These are phyloP conservation scores for Athalia cordata DNA, from an alignment of 2,888 invertebrate species.

Conservation along the genomic window DNA sequence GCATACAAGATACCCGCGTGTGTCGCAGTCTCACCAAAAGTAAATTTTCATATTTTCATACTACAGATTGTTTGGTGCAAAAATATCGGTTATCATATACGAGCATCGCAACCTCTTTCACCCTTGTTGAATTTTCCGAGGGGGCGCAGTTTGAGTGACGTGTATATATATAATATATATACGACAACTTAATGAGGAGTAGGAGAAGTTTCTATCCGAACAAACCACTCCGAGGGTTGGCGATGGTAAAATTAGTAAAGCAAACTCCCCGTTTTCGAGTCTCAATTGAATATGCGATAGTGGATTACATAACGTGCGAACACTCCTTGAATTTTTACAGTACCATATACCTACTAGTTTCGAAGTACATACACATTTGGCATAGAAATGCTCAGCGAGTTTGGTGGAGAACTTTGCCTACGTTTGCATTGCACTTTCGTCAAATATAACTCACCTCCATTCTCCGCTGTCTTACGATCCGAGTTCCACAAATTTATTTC, in stretches of 20 bases:
- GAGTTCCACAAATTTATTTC: no score
- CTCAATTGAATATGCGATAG: slow-evolving; percentile 32
- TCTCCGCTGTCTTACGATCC: no score
- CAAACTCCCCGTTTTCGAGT: slow-evolving; percentile 39
- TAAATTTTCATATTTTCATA: no score
- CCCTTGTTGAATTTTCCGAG: background rate
- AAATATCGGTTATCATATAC: no score
- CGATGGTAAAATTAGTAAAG: slow-evolving; percentile 43
- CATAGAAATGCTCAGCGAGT: background rate
- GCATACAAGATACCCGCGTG: no score
- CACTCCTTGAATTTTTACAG: slow-evolving; percentile 26
- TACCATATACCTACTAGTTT: slow-evolving; percentile 23
- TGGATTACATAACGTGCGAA: slow-evolving; percentile 22
- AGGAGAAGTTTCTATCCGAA: slow-evolving; percentile 38
- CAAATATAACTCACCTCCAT: background rate
- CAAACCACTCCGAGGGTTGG: background rate
- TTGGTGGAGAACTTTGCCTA: slow-evolving; percentile 23
- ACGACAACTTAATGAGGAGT: slow-evolving; percentile 32
- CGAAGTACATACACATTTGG: background rate
- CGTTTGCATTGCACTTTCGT: slow-evolving; percentile 41
- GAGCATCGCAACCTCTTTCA: slow-evolving; percentile 2
- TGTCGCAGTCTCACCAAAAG: no score
- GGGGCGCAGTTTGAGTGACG: slow-evolving; percentile 25
- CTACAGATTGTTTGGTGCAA: no score
- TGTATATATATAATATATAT: slow-evolving; percentile 6